A percentile compares a stretch with the other conserved stretches of the same genome.
Conservation (phyloP, 2,888 invertebrate species). For the Sicus ferrugineus region DNA sequence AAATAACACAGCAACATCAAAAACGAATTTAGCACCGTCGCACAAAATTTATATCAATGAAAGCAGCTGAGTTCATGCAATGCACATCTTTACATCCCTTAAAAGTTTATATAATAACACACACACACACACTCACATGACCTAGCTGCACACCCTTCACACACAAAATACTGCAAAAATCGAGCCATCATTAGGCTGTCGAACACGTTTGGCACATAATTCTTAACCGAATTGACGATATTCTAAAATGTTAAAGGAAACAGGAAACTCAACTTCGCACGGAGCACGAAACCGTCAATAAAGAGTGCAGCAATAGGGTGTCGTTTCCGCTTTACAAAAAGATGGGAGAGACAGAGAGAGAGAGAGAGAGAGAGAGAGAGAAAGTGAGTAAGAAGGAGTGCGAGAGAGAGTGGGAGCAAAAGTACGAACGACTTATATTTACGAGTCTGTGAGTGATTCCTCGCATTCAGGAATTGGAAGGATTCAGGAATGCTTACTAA, state of each 20-base stretch:
- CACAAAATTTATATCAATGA: no score
- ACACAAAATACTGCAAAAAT: constrained; percentile 28
- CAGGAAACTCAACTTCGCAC: constrained; percentile 38
- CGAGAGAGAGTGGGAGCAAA: background rate
- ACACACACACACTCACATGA: background rate
- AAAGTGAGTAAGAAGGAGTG: constrained; percentile 1
- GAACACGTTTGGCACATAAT: constrained; percentile 49
- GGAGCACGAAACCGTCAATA: constrained; percentile 3
- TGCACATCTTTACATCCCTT: no score
- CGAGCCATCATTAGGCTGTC: constrained; percentile 44
- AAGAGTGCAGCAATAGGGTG: background rate
- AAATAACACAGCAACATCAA: no score
- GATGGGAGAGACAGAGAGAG: background rate
- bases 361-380: background rate
- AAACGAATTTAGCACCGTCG: no score
- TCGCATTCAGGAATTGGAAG: no score
- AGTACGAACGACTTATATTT: no score
- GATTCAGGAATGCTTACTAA: no score
- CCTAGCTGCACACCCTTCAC: background rate
- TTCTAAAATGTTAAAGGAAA: constrained; percentile 47
- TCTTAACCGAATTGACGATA: constrained; percentile 47
- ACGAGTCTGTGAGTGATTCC: no score
- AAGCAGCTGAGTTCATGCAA: no score
- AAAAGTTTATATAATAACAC: no score
- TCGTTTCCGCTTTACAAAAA: background rate